A percentile compares a stretch with the other conserved stretches of the same genome.
Conservation (phyloP, 2,113 vertebrate species). For the Colaptes auratus region DNA sequence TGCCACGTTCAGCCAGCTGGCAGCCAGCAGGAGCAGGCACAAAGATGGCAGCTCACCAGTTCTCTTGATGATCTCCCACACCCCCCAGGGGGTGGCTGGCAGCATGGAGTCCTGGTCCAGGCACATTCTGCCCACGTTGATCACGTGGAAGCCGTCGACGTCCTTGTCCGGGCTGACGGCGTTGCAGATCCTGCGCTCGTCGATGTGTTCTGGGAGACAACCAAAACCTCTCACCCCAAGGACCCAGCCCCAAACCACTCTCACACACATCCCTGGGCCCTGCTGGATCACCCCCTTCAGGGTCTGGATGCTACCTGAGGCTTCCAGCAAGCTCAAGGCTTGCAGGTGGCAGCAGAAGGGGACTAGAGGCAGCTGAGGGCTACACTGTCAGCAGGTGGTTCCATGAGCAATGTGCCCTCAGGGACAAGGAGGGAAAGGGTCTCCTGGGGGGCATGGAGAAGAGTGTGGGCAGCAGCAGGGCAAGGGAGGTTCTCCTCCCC, state of each 20-base stretch:
- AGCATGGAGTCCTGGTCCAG: constrained; percentile 95
- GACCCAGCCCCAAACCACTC: background rate
- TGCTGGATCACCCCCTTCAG: background rate
- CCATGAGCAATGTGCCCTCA: background rate
- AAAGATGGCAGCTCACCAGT: constrained; percentile 78
- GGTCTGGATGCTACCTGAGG: background rate
- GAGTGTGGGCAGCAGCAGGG: background rate
- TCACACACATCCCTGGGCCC: background rate
- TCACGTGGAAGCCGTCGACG: constrained; percentile 95
- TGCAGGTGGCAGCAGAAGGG: background rate
- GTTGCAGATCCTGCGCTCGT: constrained; percentile 91
- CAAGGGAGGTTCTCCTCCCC: background rate
- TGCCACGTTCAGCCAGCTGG: background rate
- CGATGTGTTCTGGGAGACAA: constrained; percentile 85
- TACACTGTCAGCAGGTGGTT: accelerated
- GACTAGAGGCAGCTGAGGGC: background rate
- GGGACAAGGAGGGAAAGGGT: background rate
- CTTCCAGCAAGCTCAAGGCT: background rate
- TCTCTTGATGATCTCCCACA: constrained; percentile 96
- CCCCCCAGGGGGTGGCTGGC: constrained; percentile 93
- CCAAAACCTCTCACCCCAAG: background rate
- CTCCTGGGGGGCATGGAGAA: background rate
- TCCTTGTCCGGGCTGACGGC: constrained; percentile 92
- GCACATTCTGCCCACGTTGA: constrained; percentile 95
- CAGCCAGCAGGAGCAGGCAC: too few relatives aligned